Conservation (phyloP, 2,113 vertebrate species). For the Pseudonaja textilis region DNA sequence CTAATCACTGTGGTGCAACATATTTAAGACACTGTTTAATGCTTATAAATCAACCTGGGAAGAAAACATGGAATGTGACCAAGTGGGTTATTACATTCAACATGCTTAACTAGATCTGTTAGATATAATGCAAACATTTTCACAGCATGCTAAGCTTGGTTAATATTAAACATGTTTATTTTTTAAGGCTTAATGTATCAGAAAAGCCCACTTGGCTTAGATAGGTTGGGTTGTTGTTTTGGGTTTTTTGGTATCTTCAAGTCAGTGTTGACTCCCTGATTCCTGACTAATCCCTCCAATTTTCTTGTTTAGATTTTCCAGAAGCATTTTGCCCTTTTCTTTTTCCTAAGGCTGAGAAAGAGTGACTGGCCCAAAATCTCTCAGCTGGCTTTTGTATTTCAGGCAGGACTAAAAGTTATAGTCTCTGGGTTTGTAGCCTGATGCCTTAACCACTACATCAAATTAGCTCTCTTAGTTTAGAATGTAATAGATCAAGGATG, state of each 20-base stretch:
- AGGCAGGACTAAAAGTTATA: not conserved
- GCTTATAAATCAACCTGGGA: not conserved
- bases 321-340: not conserved
- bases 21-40: not conserved
- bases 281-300: not conserved
- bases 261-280: not conserved
- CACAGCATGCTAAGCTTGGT: not conserved
- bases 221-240: not conserved
- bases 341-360: not conserved
- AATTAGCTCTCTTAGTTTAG: not conserved
- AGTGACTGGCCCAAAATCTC: not conserved
- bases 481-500: too few species aligned
- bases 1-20: not conserved
- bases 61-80: not conserved
- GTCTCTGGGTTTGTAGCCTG: not conserved
- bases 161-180: not conserved
- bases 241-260: not conserved
- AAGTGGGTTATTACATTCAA: not conserved
- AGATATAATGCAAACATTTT: not conserved
- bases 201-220: not conserved
- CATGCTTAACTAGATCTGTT: not conserved
- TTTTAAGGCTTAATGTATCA: not conserved
- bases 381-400: not conserved
- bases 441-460: not conserved
- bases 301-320: not conserved